Base-by-base conservation (phyloP, 2,888 invertebrate species). In the Ochropacha duplaris region DNA sequence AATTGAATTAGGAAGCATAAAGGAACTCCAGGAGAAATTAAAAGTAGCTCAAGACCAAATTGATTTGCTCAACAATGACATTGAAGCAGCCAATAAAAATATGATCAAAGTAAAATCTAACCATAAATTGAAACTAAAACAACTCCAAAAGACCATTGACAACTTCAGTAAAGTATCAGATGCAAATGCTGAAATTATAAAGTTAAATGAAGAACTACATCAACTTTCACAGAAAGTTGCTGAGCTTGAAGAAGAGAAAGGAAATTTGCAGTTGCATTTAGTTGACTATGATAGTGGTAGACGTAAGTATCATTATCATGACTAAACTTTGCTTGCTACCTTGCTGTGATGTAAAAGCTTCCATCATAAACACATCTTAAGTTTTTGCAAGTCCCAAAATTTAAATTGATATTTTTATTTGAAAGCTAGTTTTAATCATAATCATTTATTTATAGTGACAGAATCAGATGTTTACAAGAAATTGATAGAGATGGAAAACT, bases 241-340 rank as follows among this genome's bases (percentile, higher is more conserved):
- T 14, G 96, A 97, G 80, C 87, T 98, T 66, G 97, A 97, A 88
- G 97, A 97, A 86, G 98, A 98, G 88, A 98, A 98, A 90, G 97
- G 97, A 75, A 97, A 97, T 89, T 94, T 98, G 79, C 97, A 98
- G 88, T 92, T 98, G 81, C 96, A 96, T 89, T 94, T 97, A 81
- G 95, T 97, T 72, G 96, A 97, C 88, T 95, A 96, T 87, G 96
- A 96, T 83, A 95, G 95, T 84, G 94, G 94, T 73, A 94, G 95
- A 94, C 91, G 95, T 94, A 92, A 88, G 90, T 87, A 71, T 64
- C 50, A 50, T 31, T 51, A 56, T 52, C 50, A 54, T 49, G 49
- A 22, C 44, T 44, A 54, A 57, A 34, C 3, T 1, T 36, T 36
- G n/a, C 6, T 36, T 36, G 14, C 12, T 14, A n/a, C n/a, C n/a